Base-by-base conservation (phyloP, 2,888 invertebrate genomes). In the Miltochrista miniata region DNA sequence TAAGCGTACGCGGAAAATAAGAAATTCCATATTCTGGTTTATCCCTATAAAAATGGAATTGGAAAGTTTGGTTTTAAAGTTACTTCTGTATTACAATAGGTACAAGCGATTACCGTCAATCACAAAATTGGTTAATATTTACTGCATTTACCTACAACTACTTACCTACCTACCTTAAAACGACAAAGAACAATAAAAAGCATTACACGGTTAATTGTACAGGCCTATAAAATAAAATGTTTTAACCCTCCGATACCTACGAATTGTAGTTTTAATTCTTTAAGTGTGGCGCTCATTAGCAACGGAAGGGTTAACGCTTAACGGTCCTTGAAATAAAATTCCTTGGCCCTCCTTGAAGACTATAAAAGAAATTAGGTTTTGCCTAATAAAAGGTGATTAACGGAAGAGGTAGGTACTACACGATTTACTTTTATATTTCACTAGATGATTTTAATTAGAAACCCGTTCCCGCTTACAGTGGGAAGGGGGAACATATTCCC, bases 211-310 rank as follows among this genome's bases (percentile, higher is more conserved):
- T 71, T 76, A 75, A 86, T 87, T 78, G 68, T 63, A 69, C 51
- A 52, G 53, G 52, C 54, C 67, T 61, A 67, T 82, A 71, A 81
- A 79, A 83, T 85, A 84, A 87, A 85, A 74, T 24, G 2, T 4
- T 77, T 78, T 79, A 82, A 79, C 83, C 83, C 81, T 69, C 66
- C 64, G 74, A 75, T 77, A 72, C 71, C 66, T 71, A 76, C 73
- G 69, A 76, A 75, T 75, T 64, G 72, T 59, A 82, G 76, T 82
- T 87, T 85, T 87, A 87, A 86, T 89, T 87, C 82, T 62, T 74
- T 68, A 68, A 75, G 71, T 74, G 68, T 72, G 65, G 55, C 69
- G 56, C 71, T 78, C 79, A 83, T 90, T 88, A 84, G 85, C 73
- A 47, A 84, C 81, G 88, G 83, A 81, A 85, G 89, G 84, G 88